A percentile compares a stretch with the other conserved stretches of the same genome.
Conservation (phyloP, 1,140 invertebrate species). For the Subanguina moxae region DNA sequence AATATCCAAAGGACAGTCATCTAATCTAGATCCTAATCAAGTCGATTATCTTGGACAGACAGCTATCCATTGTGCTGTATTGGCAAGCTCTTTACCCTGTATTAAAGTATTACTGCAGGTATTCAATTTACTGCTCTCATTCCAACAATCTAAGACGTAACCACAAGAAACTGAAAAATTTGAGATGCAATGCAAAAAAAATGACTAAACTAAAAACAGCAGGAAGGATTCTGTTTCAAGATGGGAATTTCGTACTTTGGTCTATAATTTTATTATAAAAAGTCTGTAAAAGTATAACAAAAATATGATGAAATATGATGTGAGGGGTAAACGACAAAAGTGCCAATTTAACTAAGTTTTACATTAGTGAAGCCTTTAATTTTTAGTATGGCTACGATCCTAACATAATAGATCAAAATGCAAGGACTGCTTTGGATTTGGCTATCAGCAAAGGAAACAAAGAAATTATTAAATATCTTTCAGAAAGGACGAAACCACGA, state of each 20-base stretch:
- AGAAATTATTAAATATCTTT: neutral
- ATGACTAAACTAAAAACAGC: too few relatives aligned
- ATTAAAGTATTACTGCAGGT: constrained; percentile 26
- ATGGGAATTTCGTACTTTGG: too few relatives aligned
- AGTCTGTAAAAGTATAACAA: too few relatives aligned
- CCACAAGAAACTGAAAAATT: too few relatives aligned
- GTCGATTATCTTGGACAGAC: constrained; percentile 28
- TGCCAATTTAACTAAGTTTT: too few relatives aligned
- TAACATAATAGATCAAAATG: neutral
- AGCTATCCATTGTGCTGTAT: constrained; percentile 40
- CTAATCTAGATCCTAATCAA: constrained; percentile 15
- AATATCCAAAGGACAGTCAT: constrained; percentile 20
- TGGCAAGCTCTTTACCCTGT: constrained; percentile 36
- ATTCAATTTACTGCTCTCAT: neutral
- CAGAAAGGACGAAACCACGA: too few relatives aligned
- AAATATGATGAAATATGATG: too few relatives aligned
- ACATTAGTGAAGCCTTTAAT: neutral
- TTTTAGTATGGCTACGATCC: neutral
- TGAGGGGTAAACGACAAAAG: too few relatives aligned
- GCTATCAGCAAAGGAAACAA: neutral
- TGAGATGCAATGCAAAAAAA: too few relatives aligned
- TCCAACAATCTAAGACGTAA: neutral
- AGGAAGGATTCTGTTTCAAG: too few relatives aligned
- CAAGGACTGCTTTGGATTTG: neutral
- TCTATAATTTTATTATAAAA: too few relatives aligned